Base-by-base conservation (phyloP, 2,888 invertebrate genomes). In the Ornithoptera alexandrae region DNA sequence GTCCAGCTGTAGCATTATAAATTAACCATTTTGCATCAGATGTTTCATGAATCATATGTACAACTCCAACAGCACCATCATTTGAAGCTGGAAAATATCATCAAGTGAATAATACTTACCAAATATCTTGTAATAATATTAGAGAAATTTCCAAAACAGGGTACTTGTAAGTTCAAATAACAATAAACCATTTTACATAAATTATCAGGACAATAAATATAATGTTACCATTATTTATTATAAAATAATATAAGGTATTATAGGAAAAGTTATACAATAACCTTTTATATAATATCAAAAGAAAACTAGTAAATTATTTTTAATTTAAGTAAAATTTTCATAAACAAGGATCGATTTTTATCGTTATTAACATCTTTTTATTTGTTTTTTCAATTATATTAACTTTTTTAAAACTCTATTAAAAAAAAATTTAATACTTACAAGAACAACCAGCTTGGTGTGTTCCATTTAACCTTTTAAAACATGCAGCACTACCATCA, bases 401-500 rank as follows among this genome's bases (percentile, higher is more conserved):
- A 46, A 10, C 46, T 46, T 46, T 15, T 46, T 46, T 12, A 46
- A 12, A 3, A 15, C 15, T 0, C 18, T 4, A n/a, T 53, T 53
- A 18, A 6, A 18, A n/a, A 18, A 2, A 53, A 3, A n/a, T n/a
- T 56, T 22, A 20, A 67, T 70, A 94, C 96, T 95, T 94, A 98
- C 98, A 98, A 66, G 97, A 95, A 87, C 99, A 99, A 72, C 99
- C 99, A 76, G 96, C 96, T 90, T 98, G 97, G 90, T 98, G 97
- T 17, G 99, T 99, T 70, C 96, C 98, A 94, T 99, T 99, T 73
- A 99, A 90, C 72, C 98, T 94, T 74, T 98, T 94, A 83, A 98
- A 98, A 91, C 99, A 99, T 66, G 96, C 95, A 69, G 94, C 93
- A 62, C 94, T 94, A 62, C 95, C 96, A 76, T 94, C 93, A 67